These are phyloP conservation scores for Drymodes brunneopygia DNA, from an alignment of 2,113 vertebrate species.

Conservation along the genomic window DNA sequence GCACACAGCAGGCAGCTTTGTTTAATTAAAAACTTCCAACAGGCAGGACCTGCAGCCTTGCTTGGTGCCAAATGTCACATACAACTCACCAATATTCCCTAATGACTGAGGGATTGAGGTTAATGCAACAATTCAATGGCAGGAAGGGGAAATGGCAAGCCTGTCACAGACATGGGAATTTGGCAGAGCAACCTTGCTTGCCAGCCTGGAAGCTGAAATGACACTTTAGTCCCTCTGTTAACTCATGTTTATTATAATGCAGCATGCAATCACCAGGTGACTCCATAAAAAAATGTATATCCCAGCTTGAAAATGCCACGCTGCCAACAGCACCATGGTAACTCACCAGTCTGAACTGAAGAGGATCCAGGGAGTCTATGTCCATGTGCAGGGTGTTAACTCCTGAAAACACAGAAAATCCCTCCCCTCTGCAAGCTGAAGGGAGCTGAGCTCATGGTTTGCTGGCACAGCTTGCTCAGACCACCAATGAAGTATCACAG, in stretches of 20 bases:
- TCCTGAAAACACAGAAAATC: background rate
- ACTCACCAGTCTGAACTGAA: accelerated
- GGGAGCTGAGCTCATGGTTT: background rate
- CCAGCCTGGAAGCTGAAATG: background rate
- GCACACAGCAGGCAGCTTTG: background rate
- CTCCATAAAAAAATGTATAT: background rate
- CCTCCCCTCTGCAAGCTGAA: background rate
- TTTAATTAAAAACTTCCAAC: conserved; percentile 54
- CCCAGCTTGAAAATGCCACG: background rate
- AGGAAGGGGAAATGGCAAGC: background rate
- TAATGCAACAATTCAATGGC: background rate
- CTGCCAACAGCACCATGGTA: background rate
- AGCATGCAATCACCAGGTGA: background rate
- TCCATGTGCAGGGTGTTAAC: accelerated
- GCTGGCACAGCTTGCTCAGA: background rate
- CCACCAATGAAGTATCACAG: accelerated
- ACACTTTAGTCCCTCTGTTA: background rate
- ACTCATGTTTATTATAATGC: background rate
- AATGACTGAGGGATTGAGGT: background rate
- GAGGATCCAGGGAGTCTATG: accelerated
- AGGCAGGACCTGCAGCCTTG: background rate
- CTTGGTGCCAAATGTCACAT: conserved; percentile 40
- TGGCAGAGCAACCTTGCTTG: background rate
- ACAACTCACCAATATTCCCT: background rate
- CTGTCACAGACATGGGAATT: background rate